Conservation (phyloP, 2,888 invertebrate genomes). For the Hofmannophila pseudospretella region DNA sequence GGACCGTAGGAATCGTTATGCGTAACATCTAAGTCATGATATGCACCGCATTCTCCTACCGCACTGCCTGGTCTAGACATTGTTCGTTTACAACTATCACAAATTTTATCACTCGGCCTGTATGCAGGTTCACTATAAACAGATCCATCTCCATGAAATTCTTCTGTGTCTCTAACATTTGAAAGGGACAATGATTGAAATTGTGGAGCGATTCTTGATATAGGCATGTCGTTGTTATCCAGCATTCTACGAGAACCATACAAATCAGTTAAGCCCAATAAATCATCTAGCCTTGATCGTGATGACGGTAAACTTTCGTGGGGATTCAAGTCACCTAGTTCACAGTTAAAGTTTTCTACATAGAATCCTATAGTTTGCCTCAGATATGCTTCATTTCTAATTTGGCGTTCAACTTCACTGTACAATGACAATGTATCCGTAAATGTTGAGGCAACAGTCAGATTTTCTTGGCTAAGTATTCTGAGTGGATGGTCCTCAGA, state of each 20-base stretch:
- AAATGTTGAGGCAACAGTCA: slow-evolving; percentile 94
- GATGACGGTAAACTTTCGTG: slow-evolving; percentile 68
- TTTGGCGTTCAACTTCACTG: slow-evolving; percentile 82
- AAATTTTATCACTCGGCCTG: slow-evolving; percentile 83
- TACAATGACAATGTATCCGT: slow-evolving; percentile 84
- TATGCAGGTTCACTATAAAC: slow-evolving; percentile 93
- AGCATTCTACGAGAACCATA: slow-evolving; percentile 88
- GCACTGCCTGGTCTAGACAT: slow-evolving; percentile 83
- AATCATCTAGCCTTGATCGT: slow-evolving; percentile 84
- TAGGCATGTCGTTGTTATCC: slow-evolving; percentile 80
- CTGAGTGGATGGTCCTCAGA: slow-evolving; percentile 90
- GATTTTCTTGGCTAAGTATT: slow-evolving; percentile 93
- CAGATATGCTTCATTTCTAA: slow-evolving; percentile 79
- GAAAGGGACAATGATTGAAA: slow-evolving; percentile 84
- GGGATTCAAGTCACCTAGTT: slow-evolving; percentile 58
- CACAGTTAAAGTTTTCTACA: slow-evolving; percentile 67
- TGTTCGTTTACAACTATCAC: slow-evolving; percentile 85
- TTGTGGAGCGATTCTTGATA: slow-evolving; percentile 75
- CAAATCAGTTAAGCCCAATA: slow-evolving; percentile 88
- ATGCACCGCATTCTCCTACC: slow-evolving; percentile 80
- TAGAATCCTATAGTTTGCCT: slow-evolving; percentile 76
- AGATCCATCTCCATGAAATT: slow-evolving; percentile 85
- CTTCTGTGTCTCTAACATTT: slow-evolving; percentile 83
- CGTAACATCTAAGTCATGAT: slow-evolving; percentile 74
- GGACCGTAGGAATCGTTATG: slow-evolving; percentile 76